Percentiles rank a stretch among this genome's conserved stretches.
phyloP scores from a whole-genome alignment of 2,113 vertebrate genomes.

The Pteropus alecto region DNA sequence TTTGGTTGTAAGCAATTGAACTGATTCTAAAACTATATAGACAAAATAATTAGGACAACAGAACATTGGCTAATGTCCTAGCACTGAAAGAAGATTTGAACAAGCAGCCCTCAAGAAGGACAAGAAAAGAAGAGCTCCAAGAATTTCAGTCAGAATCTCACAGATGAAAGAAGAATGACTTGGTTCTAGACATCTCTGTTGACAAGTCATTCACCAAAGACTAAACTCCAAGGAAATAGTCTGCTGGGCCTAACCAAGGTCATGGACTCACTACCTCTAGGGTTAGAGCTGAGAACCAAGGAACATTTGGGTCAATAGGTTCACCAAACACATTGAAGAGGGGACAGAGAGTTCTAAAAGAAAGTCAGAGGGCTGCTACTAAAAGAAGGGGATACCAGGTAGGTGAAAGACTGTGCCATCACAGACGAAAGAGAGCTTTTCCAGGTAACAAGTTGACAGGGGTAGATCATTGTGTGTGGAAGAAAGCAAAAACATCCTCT shows the following conservation, averaged over 20 bases:
- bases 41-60: background rate
- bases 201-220: background rate
- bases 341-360: background rate
- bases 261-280: background rate
- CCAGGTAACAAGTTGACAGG: background rate
- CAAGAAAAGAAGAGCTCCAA: background rate
- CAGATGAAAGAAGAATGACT: background rate
- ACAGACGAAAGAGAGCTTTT: background rate
- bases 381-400: background rate
- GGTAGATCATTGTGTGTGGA: background rate
- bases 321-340: background rate
- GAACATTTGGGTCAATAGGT: background rate
- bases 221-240: background rate
- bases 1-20: background rate
- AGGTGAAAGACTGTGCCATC: background rate
- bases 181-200: background rate
- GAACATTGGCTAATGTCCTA: background rate
- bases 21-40: background rate
- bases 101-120: background rate
- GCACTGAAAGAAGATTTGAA: conserved; percentile 22
- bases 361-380: background rate
- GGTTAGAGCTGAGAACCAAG: background rate
- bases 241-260: background rate
- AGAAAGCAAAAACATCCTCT: background rate
- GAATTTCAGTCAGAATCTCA: conserved; percentile 31